A percentile compares a stretch with the other conserved stretches of the same genome.
These are phyloP conservation scores for Bubo bubo DNA, from an alignment of 2,113 vertebrate species.

Conservation along the genomic window DNA sequence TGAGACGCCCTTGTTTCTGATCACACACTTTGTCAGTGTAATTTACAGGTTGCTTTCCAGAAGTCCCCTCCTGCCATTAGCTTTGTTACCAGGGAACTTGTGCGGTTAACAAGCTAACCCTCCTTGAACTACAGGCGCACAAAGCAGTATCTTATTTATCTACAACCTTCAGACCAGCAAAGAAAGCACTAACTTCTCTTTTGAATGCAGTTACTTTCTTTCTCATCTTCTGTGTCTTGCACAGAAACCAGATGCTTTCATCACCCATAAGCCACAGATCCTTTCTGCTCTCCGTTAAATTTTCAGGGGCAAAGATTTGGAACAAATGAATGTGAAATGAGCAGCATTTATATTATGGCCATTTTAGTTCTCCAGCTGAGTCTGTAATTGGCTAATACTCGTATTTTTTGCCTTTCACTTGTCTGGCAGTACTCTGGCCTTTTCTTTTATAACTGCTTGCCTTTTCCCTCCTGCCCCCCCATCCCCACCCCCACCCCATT, in stretches of 20 bases:
- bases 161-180: not conserved
- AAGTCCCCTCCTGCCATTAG: not conserved
- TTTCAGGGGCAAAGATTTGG: conserved; percentile 5
- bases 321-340: conserved; percentile 25
- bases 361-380: not conserved
- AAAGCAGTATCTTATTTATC: not conserved
- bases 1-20: not conserved
- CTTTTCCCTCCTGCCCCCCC: not conserved
- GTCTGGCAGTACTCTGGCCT: not conserved
- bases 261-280: not conserved
- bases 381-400: not conserved
- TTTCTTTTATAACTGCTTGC: not conserved
- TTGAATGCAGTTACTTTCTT: not conserved
- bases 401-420: not conserved
- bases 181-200: not conserved
- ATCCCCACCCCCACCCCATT: not conserved
- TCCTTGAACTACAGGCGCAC: not conserved
- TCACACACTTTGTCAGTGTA: not conserved
- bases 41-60: not conserved
- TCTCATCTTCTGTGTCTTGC: not conserved
- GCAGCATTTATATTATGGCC: not conserved
- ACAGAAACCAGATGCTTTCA: not conserved
- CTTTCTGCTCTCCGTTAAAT: not conserved
- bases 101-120: not conserved
- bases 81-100: not conserved